Evolutionary conservation across 2,113 vertebrate genomes (phyloP).

Genomic region (Synchiropus splendidus): DNA sequence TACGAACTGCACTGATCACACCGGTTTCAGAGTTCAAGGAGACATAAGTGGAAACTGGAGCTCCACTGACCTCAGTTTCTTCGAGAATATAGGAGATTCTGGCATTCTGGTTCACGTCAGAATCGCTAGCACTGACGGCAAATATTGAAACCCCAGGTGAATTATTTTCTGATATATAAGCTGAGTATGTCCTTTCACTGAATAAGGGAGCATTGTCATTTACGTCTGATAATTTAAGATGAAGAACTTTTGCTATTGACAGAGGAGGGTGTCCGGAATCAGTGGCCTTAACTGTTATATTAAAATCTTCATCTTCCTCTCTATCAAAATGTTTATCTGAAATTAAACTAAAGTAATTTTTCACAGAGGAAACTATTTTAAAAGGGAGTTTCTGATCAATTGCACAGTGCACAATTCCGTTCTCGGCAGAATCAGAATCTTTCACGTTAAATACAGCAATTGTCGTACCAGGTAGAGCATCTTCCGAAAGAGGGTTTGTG

Average conservation of each 20-base stretch:
- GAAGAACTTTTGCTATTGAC: constrained; percentile 39
- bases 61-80: constrained; percentile 28
- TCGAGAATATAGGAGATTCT: constrained; percentile 54
- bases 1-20: constrained; percentile 25
- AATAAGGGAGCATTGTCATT: constrained; percentile 67
- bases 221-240: constrained; percentile 59
- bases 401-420: constrained; percentile 46
- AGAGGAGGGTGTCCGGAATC: constrained; percentile 25
- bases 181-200: constrained; percentile 45
- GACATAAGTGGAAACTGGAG: constrained; percentile 29
- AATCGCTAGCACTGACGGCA: constrained; percentile 42
- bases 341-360: too few relatives aligned
- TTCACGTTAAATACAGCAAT: constrained; percentile 47
- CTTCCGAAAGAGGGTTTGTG: constrained; percentile 45
- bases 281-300: constrained; percentile 49
- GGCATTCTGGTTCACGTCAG: constrained; percentile 60
- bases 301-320: constrained; percentile 32
- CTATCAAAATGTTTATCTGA: too few relatives aligned
- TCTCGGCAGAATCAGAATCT: constrained; percentile 55
- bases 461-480: constrained; percentile 37
- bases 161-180: constrained; percentile 61
- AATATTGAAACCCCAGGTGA: constrained; percentile 50
- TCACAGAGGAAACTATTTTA: constrained; percentile 56
- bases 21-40: constrained; percentile 62
- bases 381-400: constrained; percentile 56